Conservation (phyloP, 2,113 vertebrate genomes). For the Syrrhaptes paradoxus region DNA sequence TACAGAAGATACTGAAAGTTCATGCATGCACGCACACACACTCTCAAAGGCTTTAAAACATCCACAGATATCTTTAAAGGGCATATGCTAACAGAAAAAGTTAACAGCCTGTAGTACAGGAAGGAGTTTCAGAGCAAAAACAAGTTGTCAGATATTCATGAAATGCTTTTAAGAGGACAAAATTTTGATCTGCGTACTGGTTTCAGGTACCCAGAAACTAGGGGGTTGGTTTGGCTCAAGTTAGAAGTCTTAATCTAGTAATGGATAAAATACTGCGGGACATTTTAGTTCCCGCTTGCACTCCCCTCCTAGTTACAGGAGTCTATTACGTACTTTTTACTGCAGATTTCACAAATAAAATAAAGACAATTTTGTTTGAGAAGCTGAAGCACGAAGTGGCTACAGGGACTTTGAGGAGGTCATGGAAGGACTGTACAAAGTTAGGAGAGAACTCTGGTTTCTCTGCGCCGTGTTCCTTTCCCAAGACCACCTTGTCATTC, state of each 20-base stretch:
- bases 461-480: accelerated
- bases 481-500: background rate
- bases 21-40: background rate
- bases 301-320: background rate
- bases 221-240: background rate
- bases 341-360: background rate
- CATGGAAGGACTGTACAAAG: background rate
- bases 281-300: background rate
- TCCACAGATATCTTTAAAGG: background rate
- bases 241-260: background rate
- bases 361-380: background rate
- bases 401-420: background rate
- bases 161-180: background rate
- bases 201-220: background rate
- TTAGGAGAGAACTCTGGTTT: background rate
- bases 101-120: background rate
- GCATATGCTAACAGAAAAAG: slow-evolving; percentile 27
- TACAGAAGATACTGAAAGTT: slow-evolving; percentile 53
- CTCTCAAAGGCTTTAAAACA: slow-evolving; percentile 51
- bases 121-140: background rate
- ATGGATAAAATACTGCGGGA: background rate
- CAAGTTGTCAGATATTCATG: background rate
- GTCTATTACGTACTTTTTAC: background rate
- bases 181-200: background rate
- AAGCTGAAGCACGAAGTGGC: background rate